Evolutionary conservation across 2,113 vertebrate genomes (phyloP), one percentile per base, ranked within the genome.

Genomic region (Psammodynastes pulverulentus): DNA sequence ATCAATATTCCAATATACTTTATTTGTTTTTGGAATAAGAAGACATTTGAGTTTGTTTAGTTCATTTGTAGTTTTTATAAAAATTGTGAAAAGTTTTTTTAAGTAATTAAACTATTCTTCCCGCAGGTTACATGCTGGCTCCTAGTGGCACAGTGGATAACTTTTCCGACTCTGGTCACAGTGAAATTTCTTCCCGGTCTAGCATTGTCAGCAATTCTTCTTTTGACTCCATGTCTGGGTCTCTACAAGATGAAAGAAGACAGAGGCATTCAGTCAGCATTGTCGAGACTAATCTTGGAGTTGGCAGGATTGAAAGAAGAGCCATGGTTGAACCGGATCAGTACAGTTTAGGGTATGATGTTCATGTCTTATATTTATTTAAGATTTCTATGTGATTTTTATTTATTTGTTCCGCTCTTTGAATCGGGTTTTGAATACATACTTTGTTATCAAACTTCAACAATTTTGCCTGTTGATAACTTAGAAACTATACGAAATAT

Each of bases 181-280:
- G 99, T 58, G 99, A 99, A 97, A 98, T 99, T 95, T 99, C 99
- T 52, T 99, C 99, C 6, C 98, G 99, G 93, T 99, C 99, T 96
- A 99, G 99, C 93, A 98, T 99, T 56, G 98, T 99, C 97, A 99
- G 99, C 96, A 99, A 99, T 97, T 99, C 98, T 6, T 99, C 99
- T 34, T 99, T 99, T 94, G 99, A 99, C 96, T 98, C 98, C 45
- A 96, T 98, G 91, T 97, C 98, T 43, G 97, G 96, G 39, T 94
- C 97, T 5, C 93, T 98, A 90, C 98, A 99, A 85, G 99, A 99
- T 6, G 99, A 99, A 94, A 96, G 98, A 94, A 97, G 98, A 84
- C 98, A 99, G 90, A 98, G 99, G 88, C 98, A 98, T 94, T 99
- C 98, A 0, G 98, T 98, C 93, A 98, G 98, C 95, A 97, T 98